Percentiles rank a stretch among this genome's conserved stretches.
Conservation (phyloP, 2,113 vertebrate genomes). For the Aplodontia rufa region DNA sequence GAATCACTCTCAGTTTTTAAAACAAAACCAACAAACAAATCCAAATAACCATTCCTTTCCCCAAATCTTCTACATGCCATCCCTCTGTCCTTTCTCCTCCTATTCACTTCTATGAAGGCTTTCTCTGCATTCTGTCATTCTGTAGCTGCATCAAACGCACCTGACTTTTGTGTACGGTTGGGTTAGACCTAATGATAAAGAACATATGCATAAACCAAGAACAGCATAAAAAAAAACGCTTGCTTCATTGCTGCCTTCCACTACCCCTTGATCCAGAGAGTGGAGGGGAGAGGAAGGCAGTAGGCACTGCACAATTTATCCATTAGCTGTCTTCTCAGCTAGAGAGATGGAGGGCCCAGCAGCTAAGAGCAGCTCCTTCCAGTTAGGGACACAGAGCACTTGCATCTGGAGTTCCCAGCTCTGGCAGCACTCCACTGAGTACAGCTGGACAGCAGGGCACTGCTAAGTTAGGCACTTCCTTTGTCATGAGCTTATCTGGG, state of each 20-base stretch:
- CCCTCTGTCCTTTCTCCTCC: background rate
- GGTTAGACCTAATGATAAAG: background rate
- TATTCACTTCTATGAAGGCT: background rate
- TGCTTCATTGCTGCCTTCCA: background rate
- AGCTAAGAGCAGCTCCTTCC: background rate
- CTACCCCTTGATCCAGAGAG: background rate
- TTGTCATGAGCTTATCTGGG: slow-evolving; percentile 37
- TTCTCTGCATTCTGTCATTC: background rate
- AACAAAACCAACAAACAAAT: slow-evolving; percentile 5
- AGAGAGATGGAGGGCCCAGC: no score
- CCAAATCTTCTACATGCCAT: background rate
- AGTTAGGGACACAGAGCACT: background rate
- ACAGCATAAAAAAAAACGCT: background rate
- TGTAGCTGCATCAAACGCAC: background rate
- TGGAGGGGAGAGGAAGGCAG: background rate
- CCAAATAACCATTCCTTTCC: background rate
- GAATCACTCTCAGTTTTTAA: slow-evolving; percentile 13
- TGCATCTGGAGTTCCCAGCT: background rate
- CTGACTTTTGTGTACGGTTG: background rate
- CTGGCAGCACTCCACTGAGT: background rate
- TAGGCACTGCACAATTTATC: background rate
- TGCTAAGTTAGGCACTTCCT: slow-evolving; percentile 27
- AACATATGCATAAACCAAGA: background rate
- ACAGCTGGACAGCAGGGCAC: slow-evolving; percentile 27
- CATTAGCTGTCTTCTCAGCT: background rate